Base-by-base conservation (phyloP, 2,113 vertebrate genomes). In the Morone chrysops region DNA sequence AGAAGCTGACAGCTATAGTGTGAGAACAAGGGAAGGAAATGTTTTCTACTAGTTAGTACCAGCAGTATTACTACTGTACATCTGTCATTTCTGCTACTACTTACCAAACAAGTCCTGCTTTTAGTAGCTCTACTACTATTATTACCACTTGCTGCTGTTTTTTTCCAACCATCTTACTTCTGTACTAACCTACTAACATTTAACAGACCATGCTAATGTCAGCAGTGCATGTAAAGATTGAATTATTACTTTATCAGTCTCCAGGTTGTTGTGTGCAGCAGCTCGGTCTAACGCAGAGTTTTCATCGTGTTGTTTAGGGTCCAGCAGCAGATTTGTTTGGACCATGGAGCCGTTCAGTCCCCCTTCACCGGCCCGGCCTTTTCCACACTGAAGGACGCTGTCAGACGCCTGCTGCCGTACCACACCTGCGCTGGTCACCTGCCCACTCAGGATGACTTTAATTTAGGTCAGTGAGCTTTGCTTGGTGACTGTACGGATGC, bases 331-430 rank as follows among this genome's bases (percentile, higher is more conserved):
- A 82, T 96, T 17, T 92, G 90, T 85, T 88, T 47, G 80, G 95
- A 96, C 89, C 95, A 94, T 17, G 48, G 50, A 13, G 87, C 92
- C 2, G 93, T 96, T 11, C 92, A 95, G 90, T 89, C 76, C 74
- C 92, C 95, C 4, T 77, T 91, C 69, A 91, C 92, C 51, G 66
- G 75, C 6, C 75, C 90, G 8, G 84, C 91, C 57, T 96, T 96
- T 76, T 20, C 90, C 85, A 93, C 94, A 0, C 75, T 96, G 87
- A 92, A 92, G 78, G 94, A 96, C 16, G 93, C 94, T 0, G 90
- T 94, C 1, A 81, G 75, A 40, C 90, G 85, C 70, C 93, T 96
- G 84, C 86, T 96, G 85, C 96, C 96, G 5, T 96, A 95, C 82
- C 96, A 96, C 89, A 87, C 92, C 78, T 95, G 94, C 57, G 88